These are phyloP conservation scores for Cosmia trapezina DNA, from an alignment of 2,888 invertebrate genomes.

Conservation along the genomic window DNA sequence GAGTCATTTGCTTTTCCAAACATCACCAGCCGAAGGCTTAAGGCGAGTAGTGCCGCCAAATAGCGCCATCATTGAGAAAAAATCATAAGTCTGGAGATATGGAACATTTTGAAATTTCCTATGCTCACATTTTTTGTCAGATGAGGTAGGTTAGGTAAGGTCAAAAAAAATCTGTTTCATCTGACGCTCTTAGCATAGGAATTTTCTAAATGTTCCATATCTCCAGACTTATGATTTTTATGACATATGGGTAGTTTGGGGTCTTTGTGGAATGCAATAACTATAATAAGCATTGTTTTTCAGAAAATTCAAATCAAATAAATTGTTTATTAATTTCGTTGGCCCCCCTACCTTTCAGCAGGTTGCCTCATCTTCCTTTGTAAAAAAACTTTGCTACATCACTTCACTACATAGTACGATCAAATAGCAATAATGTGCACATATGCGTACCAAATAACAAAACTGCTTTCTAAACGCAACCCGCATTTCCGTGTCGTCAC, in stretches of 20 bases:
- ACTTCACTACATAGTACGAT: conserved; percentile 27
- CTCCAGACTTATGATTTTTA: too few species aligned
- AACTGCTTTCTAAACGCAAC: conserved; percentile 77
- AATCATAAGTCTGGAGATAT: too few species aligned
- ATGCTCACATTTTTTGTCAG: too few species aligned
- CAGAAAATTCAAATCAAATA: not conserved
- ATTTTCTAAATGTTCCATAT: too few species aligned
- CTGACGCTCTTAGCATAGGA: too few species aligned
- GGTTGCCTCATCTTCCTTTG: not conserved
- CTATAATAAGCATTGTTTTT: not conserved
- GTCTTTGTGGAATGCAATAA: too few species aligned
- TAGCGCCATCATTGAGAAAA: too few species aligned
- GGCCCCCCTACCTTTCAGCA: not conserved
- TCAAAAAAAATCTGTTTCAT: too few species aligned
- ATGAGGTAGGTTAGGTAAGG: too few species aligned
- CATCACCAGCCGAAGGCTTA: not conserved
- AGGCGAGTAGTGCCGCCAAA: too few species aligned
- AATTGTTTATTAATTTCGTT: not conserved
- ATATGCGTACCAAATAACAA: conserved; percentile 62
- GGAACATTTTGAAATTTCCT: too few species aligned
- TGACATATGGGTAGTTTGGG: too few species aligned
- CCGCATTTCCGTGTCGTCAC: conserved; percentile 79
- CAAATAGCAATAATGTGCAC: conserved; percentile 47
- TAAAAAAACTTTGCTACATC: conserved; percentile 14
- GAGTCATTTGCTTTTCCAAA: not conserved